Conservation (phyloP, 2,113 vertebrate species). For the Numenius arquata region DNA sequence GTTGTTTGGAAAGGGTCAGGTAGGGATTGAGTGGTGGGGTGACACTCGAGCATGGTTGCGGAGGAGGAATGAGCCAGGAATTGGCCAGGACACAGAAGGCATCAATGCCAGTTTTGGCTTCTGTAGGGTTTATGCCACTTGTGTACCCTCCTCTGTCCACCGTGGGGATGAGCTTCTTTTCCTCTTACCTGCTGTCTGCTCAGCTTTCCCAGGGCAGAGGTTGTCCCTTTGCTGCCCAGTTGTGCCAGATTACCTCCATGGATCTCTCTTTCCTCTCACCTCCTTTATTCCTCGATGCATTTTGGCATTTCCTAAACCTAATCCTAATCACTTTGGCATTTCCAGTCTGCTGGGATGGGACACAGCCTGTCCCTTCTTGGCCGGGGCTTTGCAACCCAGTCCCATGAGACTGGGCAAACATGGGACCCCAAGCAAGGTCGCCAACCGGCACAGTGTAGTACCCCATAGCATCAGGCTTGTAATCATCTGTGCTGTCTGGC, state of each 20-base stretch:
- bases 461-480: fast-evolving
- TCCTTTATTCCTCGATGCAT: fast-evolving
- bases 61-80: background rate
- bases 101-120: background rate
- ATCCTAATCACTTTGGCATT: background rate
- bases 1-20: background rate
- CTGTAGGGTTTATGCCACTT: background rate
- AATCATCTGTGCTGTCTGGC: background rate
- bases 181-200: background rate
- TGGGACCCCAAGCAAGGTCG: background rate
- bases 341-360: background rate
- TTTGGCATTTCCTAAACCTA: background rate
- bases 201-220: fast-evolving
- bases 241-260: background rate
- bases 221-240: background rate
- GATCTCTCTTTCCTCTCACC: background rate
- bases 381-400: fast-evolving
- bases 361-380: background rate
- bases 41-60: fast-evolving
- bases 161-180: background rate
- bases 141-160: fast-evolving
- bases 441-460: fast-evolving
- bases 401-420: fast-evolving
- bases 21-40: fast-evolving
- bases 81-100: background rate